Base-by-base conservation (phyloP, 2,888 invertebrate genomes). In the Pseudoips prasinana region DNA sequence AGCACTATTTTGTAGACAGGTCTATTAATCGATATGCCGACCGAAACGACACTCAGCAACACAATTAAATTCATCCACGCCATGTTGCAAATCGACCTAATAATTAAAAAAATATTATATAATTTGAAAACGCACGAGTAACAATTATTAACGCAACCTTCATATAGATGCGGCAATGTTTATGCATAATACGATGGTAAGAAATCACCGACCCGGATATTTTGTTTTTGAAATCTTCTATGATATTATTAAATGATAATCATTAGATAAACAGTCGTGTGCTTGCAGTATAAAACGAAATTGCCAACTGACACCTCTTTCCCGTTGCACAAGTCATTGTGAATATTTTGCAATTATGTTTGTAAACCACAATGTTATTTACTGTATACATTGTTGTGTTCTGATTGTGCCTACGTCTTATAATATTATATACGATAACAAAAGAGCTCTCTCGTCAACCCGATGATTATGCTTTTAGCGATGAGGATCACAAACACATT, bases 1-100 rank as follows among this genome's bases (percentile, higher is more conserved):
- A 93, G 72, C 7, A 88, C 75, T 10, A 91, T 89, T 76, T 92
- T 92, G 54, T 92, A 91, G 39, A 92, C 87, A 0, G 82, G 76
- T 7, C 80, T 64, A 39, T 84, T 85, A 7, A 84, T 80, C 4
- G 75, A 64, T 20, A 46, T 25, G 5, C 63, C 47, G 1, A 47
- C 39, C 2, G 55, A 36, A 4, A 60, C 23, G 3, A 69, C 33
- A 46, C 62, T 47, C 8, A 73, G 40, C 1, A 73, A 25, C 10
- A 60, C 48, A 8, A 66, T 29, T 11, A 64, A 32, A 23, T 40
- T 37, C 7, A 37, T 52, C 62, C 58, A 58, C 34, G 39, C 8
- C 64, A 62, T 65, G 35, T 20, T 26, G 29, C 22, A 29, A 9
- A 28, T 33, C 10, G n/a, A 30, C 27, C 25, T 42, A 29, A 25